Evolutionary conservation across 2,888 invertebrate species (phyloP), one percentile per base, ranked within the genome.

Genomic region (Hemithea aestivaria): DNA sequence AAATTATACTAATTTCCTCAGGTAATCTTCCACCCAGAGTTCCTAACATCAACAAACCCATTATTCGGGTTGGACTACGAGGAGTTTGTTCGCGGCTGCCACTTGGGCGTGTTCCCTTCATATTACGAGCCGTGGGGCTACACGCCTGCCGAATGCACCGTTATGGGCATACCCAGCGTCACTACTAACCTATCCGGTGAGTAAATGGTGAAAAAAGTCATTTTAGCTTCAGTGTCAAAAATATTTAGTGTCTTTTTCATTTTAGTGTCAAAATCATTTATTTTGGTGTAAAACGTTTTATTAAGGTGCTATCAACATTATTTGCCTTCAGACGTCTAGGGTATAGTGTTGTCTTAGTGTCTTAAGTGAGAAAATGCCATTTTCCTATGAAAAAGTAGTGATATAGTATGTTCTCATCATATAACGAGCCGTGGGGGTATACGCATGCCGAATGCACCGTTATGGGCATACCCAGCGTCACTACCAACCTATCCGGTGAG

Each of bases 91-190:
- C 90, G 99, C 12, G 99, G 99, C 3, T 99, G 99, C 61, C 99
- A 99, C 81, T 88, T 99, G 56, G 99, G 99, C 0, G 99, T 99
- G 9, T 99, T 99, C 79, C 99, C 99, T 0, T 98, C 98, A 0
- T 99, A 99, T 80, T 99, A 99, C 74, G 99, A 99, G 73, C 99
- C 99, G 0, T 99, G 99, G 99, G 99, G 99, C 0, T 99, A 99
- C 77, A 99, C 99, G 0, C 99, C 99, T 0, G 99, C 99, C 0
- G 99, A 99, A 76, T 99, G 99, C 65, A 99, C 99, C 0, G 98
- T 99, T n/a, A 99, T 99, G 99, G 99, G 99, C 0, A 99, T 99
- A 59, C 99, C 99, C 0, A 98, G 97, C 62, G 91, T 99, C 53
- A 98, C 99, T 0, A 99, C 99, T 6, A 99, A 99, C 74, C 85